phyloP scores from a whole-genome alignment of 2,888 invertebrate species.

The Allacma fusca region DNA sequence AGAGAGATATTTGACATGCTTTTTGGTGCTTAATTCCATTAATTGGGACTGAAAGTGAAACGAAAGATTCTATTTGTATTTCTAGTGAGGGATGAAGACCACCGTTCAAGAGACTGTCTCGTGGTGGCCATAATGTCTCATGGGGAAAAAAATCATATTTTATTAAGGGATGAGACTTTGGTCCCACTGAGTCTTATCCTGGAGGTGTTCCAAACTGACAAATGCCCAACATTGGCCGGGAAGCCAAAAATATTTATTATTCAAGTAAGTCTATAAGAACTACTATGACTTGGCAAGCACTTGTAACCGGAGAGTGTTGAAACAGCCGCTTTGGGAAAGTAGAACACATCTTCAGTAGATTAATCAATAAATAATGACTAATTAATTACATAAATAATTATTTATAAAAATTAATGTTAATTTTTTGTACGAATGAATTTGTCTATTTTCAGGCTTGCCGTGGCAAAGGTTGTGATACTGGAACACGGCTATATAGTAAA shows the following conservation, averaged over 20 bases:
- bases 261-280: slow-evolving; percentile 55
- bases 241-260: slow-evolving; percentile 72
- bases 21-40: too few relatives aligned
- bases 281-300: too few relatives aligned
- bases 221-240: slow-evolving; percentile 84
- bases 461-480: slow-evolving; percentile 55
- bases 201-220: slow-evolving; percentile 62
- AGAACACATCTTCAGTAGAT: too few relatives aligned
- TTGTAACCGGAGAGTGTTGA: too few relatives aligned
- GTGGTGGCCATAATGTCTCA: slow-evolving; percentile 58
- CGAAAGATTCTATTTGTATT: neutral
- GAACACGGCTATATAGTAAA: slow-evolving; percentile 40
- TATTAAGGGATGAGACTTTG: slow-evolving; percentile 52
- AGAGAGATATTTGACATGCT: too few relatives aligned
- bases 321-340: too few relatives aligned
- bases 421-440: too few relatives aligned
- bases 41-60: too few relatives aligned
- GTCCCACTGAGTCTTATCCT: slow-evolving; percentile 58
- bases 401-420: too few relatives aligned
- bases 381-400: too few relatives aligned
- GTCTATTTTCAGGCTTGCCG: slow-evolving; percentile 54
- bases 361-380: too few relatives aligned
- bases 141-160: slow-evolving; percentile 57
- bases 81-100: slow-evolving; percentile 55
- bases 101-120: slow-evolving; percentile 53